These are phyloP conservation scores for Polypedilum pembai DNA, from an alignment of 1,140 invertebrate species.

Conservation along the genomic window DNA sequence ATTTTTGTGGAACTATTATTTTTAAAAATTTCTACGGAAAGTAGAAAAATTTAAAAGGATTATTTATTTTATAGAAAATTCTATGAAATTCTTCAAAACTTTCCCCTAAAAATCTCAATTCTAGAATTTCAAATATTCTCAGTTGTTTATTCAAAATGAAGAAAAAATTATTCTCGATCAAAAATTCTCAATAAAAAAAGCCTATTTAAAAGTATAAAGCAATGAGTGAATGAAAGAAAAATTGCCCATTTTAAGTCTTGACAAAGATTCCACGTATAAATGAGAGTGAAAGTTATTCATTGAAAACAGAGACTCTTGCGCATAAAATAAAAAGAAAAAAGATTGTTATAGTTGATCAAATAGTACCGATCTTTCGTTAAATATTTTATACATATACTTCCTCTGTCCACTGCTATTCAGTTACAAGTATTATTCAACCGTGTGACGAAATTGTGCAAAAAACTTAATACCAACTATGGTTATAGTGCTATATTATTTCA, in stretches of 20 bases:
- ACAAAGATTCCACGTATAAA: not conserved
- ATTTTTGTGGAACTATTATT: too few relatives aligned
- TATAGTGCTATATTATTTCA: not conserved
- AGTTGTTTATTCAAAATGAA: too few relatives aligned
- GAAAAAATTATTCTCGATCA: too few relatives aligned
- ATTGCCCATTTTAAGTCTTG: not conserved
- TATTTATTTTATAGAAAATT: too few relatives aligned
- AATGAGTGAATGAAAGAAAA: too few relatives aligned
- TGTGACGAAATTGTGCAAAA: constrained; percentile 17
- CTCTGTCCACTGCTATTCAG: constrained; percentile 4
- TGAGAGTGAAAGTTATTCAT: not conserved
- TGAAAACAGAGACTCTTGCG: not conserved
- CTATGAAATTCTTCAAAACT: too few relatives aligned
- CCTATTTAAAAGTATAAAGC: too few relatives aligned
- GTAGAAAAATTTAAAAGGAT: too few relatives aligned
- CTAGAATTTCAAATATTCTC: too few relatives aligned
- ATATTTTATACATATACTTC: constrained; percentile 5
- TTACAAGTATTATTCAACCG: constrained; percentile 15
- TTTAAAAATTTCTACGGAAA: too few relatives aligned
- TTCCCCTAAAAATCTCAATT: too few relatives aligned
- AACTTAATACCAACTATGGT: not conserved
- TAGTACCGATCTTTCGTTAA: constrained; percentile 11
- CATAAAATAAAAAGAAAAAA: not conserved
- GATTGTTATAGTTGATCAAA: constrained; percentile 11
- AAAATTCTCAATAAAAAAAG: too few relatives aligned